Evolutionary conservation across 1,140 invertebrate genomes (phyloP).

Genomic region (Hetaerina americana): DNA sequence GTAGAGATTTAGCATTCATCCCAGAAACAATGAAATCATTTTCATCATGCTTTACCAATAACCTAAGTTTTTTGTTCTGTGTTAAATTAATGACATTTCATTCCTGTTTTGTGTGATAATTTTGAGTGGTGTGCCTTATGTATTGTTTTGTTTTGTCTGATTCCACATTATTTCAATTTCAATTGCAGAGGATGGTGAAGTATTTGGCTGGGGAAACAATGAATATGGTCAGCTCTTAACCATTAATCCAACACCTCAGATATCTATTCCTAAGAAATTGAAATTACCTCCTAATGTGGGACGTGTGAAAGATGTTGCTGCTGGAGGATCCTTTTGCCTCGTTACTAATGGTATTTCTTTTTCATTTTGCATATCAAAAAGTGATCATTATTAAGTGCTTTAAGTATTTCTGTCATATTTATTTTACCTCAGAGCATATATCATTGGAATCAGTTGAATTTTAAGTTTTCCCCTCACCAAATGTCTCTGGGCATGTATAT

Average conservation of each 20-base stretch:
- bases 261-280: slow-evolving; percentile 55
- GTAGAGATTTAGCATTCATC: too few species aligned
- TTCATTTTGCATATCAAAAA: too few species aligned
- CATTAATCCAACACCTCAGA: slow-evolving; percentile 34
- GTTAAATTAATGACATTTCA: too few species aligned
- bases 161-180: slow-evolving; percentile 14
- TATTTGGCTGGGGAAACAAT: slow-evolving; percentile 95
- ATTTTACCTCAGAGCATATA: slow-evolving; percentile 7
- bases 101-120: too few species aligned
- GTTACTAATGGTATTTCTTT: slow-evolving; percentile 56
- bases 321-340: slow-evolving; percentile 78
- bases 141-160: too few species aligned
- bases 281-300: slow-evolving; percentile 47
- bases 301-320: slow-evolving; percentile 64
- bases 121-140: too few species aligned
- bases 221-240: slow-evolving; percentile 78
- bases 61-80: too few species aligned
- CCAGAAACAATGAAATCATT: too few species aligned
- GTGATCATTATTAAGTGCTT: slow-evolving; percentile 7
- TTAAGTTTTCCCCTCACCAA: too few species aligned
- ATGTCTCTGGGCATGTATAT: too few species aligned
- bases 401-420: slow-evolving; percentile 12
- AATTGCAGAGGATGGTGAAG: slow-evolving; percentile 68
- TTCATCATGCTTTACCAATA: too few species aligned
- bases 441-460: too few species aligned